Evolutionary conservation across 2,888 invertebrate genomes (phyloP).

Genomic region (Amphipoea oculea): DNA sequence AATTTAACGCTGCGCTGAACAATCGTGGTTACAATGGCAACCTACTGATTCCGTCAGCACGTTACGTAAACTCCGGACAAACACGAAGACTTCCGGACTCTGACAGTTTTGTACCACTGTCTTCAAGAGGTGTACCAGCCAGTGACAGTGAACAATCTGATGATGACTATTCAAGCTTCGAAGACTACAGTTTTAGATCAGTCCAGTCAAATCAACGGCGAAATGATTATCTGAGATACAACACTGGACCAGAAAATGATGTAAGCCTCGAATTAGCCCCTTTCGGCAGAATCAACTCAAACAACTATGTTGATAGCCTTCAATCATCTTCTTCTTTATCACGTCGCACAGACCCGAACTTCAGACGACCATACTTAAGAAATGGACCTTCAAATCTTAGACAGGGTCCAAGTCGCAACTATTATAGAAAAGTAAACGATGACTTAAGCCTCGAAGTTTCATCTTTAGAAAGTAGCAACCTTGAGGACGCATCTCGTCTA

Average conservation of each 20-base stretch:
- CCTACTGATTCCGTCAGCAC: neutral
- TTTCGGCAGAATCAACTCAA: neutral
- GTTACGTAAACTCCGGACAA: neutral
- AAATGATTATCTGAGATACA: slow-evolving; percentile 4
- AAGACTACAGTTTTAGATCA: slow-evolving; percentile 35
- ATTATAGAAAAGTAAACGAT: slow-evolving; percentile 11
- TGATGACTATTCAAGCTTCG: slow-evolving; percentile 35
- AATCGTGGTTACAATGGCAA: slow-evolving; percentile 15
- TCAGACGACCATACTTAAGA: slow-evolving; percentile 17
- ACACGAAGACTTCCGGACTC: slow-evolving; percentile 19
- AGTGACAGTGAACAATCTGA: slow-evolving; percentile 37
- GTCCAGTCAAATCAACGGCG: neutral
- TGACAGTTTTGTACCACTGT: neutral
- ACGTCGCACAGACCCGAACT: neutral
- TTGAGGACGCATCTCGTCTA: neutral
- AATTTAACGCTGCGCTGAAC: slow-evolving; percentile 43
- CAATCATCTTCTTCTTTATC: neutral
- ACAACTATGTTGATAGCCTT: neutral
- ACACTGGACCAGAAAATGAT: neutral
- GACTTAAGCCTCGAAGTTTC: slow-evolving; percentile 13
- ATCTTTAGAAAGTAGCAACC: slow-evolving; percentile 10
- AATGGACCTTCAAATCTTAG: slow-evolving; percentile 2
- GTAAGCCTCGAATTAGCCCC: slow-evolving; percentile 21
- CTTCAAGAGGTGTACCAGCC: slow-evolving; percentile 1
- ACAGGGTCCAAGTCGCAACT: neutral